Evolutionary conservation across 2,797 vertebrate species (phyloP), one percentile per base, ranked within the genome.

Genomic region (Fundulus diaphanus): DNA sequence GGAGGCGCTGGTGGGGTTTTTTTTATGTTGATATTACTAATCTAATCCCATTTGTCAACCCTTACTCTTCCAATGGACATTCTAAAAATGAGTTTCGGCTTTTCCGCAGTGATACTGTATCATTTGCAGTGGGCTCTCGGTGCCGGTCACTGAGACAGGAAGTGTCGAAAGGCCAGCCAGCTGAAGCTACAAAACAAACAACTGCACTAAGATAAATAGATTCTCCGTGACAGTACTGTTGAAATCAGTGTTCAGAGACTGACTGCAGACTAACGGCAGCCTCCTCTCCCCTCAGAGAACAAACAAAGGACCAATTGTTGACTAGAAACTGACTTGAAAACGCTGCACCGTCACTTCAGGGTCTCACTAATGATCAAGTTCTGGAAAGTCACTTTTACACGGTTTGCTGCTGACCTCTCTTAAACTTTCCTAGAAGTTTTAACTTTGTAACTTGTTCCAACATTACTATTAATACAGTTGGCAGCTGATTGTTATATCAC

Each of bases 231-330:
- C 82, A 85, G 56, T 70, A 68, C 63, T 84, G 74, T 72, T 82
- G 74, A 83, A 79, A 76, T 79, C 81, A 61, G 42, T 70, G 27
- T n/a, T 35, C 59, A 84, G 67, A 79, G 70, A 40, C 51, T 70
- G 80, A 81, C 79, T 80, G 71, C 73, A 63, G 78, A 84, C 80
- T 86, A 82, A 80, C 73, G 27, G 68, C 35, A n/a, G 59, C 65
- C 73, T 82, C 44, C 73, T 59, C 65, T 59, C n/a, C 9, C 22
- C 42, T 66, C 37, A 57, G 24, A 80, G 40, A 83, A 68, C 54
- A 44, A 37, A 72, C 71, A 80, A 68, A 75, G 61, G 22, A 79
- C 35, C 29, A 4, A 72, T 79, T 85, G 44, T n/a, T 13, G 0
- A 37, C 59, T 37, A 24, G 67, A 83, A 61, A 51, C 16, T n/a